phyloP scores from a whole-genome alignment of 2,797 vertebrate species.

The Catharus ustulatus region DNA sequence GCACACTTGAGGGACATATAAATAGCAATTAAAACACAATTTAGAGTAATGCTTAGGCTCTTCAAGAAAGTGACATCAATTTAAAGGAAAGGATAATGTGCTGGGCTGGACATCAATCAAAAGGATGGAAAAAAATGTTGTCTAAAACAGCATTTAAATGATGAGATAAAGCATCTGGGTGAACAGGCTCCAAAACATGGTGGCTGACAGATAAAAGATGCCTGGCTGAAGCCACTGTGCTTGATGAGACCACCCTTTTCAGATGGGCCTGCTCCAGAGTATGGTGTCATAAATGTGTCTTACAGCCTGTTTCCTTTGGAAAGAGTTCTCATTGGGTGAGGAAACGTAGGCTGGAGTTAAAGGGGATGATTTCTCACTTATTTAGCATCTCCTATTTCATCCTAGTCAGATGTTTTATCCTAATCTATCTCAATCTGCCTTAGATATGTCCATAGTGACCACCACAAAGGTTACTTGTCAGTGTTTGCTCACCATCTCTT shows the following conservation, averaged over 20 bases:
- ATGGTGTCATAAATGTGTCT: background rate
- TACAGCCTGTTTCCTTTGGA: background rate
- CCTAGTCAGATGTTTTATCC: background rate
- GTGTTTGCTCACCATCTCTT: background rate
- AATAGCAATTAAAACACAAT: slow-evolving; percentile 67
- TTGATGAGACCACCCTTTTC: background rate
- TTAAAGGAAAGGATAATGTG: slow-evolving; percentile 46
- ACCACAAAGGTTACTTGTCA: background rate
- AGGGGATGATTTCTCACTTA: background rate
- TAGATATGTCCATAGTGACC: background rate
- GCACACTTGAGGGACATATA: slow-evolving; percentile 38
- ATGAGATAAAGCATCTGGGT: background rate
- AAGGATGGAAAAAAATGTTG: background rate
- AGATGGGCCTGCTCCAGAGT: background rate
- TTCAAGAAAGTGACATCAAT: slow-evolving; percentile 53
- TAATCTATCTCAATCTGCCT: background rate
- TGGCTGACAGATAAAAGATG: background rate
- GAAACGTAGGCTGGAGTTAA: background rate
- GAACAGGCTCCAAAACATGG: background rate
- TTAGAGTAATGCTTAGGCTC: slow-evolving; percentile 39
- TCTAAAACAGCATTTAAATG: slow-evolving; percentile 28
- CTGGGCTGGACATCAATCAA: slow-evolving; percentile 8
- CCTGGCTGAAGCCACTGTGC: background rate
- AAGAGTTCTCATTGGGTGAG: background rate
- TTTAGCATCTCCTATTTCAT: background rate